These are phyloP conservation scores for Trissolcus basalis DNA, from an alignment of 1,140 invertebrate genomes.

Conservation along the genomic window DNA sequence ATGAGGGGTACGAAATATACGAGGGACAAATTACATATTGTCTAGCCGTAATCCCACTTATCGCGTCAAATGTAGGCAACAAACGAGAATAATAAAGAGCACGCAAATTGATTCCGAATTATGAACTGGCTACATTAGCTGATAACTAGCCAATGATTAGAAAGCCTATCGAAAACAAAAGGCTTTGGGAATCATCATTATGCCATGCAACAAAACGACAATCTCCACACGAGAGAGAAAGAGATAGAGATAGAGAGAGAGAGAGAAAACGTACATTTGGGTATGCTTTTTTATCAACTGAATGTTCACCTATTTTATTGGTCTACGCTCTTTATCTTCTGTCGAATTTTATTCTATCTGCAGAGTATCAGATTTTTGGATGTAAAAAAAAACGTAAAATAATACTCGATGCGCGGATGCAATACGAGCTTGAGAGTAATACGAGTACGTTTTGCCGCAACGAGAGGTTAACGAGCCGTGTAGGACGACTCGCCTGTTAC, in stretches of 20 bases:
- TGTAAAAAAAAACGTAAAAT: conserved; percentile 21
- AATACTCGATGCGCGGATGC: conserved; percentile 14
- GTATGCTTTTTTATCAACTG: no score
- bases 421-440: conserved; percentile 50
- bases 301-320: no score
- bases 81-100: conserved; percentile 48
- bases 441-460: conserved; percentile 60
- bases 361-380: no score
- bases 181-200: not conserved
- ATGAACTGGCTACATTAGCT: conserved; percentile 21
- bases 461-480: conserved; percentile 61
- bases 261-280: no score
- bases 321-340: no score
- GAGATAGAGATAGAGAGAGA: no score
- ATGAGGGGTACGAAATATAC: conserved; percentile 44
- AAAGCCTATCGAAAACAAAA: conserved; percentile 10
- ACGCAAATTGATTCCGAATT: conserved; percentile 37
- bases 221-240: no score
- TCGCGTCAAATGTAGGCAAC: conserved; percentile 49
- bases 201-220: no score
- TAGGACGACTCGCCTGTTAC: conserved; percentile 41
- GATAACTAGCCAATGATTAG: conserved; percentile 6
- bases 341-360: conserved; percentile 24
- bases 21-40: conserved; percentile 45
- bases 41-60: conserved; percentile 48